phyloP scores from a whole-genome alignment of 2,888 invertebrate genomes.

The Aromia moschata region DNA sequence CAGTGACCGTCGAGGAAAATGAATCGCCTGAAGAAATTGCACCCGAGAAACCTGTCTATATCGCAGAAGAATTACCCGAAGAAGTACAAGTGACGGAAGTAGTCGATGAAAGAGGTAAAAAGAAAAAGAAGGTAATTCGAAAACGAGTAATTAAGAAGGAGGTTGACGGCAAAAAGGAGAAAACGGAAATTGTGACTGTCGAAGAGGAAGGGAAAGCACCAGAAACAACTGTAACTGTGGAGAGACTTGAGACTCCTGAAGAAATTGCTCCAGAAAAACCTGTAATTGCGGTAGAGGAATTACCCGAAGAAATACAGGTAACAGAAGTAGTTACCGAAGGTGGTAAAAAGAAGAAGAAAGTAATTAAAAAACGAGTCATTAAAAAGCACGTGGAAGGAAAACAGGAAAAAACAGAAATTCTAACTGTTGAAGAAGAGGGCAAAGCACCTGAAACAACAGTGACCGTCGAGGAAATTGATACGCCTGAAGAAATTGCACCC shows the following conservation, averaged over 20 bases:
- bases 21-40: conserved; percentile 44
- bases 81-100: conserved; percentile 47
- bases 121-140: conserved; percentile 50
- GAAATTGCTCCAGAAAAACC: conserved; percentile 29
- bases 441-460: conserved; percentile 55
- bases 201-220: conserved; percentile 60
- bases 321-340: conserved; percentile 58
- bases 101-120: conserved; percentile 43
- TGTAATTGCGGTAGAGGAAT: conserved; percentile 43
- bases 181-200: conserved; percentile 45
- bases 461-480: conserved; percentile 39
- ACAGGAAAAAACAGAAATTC: conserved; percentile 46
- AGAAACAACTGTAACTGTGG: conserved; percentile 53
- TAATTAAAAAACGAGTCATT: conserved; percentile 50
- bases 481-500: conserved; percentile 21
- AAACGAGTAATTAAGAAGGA: conserved; percentile 57
- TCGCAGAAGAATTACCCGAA: conserved; percentile 46
- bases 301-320: conserved; percentile 48
- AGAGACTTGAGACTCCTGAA: conserved; percentile 46
- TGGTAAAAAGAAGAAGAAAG: conserved; percentile 56
- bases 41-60: conserved; percentile 35
- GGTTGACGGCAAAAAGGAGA: conserved; percentile 57
- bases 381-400: conserved; percentile 50
- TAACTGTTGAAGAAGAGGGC: conserved; percentile 38
- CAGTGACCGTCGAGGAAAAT: conserved; percentile 51